Percentiles rank a stretch among this genome's conserved stretches.
Conservation (phyloP, 2,797 vertebrate genomes). For the Spondyliosoma cantharus region DNA sequence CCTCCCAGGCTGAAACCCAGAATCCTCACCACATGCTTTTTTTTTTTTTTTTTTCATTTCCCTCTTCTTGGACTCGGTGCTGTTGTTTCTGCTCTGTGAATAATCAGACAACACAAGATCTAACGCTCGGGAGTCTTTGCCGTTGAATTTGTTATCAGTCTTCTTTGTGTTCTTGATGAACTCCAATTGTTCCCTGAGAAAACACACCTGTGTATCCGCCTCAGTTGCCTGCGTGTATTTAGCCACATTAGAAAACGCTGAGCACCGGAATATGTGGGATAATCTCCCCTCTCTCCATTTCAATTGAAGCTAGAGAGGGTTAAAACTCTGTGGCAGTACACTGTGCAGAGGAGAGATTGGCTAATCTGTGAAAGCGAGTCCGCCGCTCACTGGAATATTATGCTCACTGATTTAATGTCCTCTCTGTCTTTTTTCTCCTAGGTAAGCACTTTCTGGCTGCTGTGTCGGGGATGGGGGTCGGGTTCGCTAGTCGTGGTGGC, state of each 20-base stretch:
- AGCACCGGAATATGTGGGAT: conserved; percentile 68
- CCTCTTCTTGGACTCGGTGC: conserved; percentile 19
- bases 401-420: conserved; percentile 83
- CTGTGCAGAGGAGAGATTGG: conserved; percentile 80
- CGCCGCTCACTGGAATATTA: conserved; percentile 81
- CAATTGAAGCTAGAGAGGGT: conserved; percentile 76
- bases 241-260: conserved; percentile 74
- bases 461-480: conserved; percentile 76
- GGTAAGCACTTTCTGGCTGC: conserved; percentile 86
- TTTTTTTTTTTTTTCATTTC: neutral
- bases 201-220: conserved; percentile 42
- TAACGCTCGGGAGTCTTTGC: conserved; percentile 10
- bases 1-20: conserved; percentile 53
- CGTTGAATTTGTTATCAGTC: neutral
- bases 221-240: conserved; percentile 51
- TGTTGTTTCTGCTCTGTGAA: conserved; percentile 53
- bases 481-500: conserved; percentile 67
- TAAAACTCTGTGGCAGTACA: conserved; percentile 75
- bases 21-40: conserved; percentile 41
- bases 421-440: conserved; percentile 85
- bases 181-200: conserved; percentile 37
- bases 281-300: conserved; percentile 81
- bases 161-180: conserved; percentile 21
- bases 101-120: conserved; percentile 38
- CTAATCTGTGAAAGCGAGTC: conserved; percentile 83